Base-by-base conservation (phyloP, 2,797 vertebrate genomes). In the Cyclura pinguis region DNA sequence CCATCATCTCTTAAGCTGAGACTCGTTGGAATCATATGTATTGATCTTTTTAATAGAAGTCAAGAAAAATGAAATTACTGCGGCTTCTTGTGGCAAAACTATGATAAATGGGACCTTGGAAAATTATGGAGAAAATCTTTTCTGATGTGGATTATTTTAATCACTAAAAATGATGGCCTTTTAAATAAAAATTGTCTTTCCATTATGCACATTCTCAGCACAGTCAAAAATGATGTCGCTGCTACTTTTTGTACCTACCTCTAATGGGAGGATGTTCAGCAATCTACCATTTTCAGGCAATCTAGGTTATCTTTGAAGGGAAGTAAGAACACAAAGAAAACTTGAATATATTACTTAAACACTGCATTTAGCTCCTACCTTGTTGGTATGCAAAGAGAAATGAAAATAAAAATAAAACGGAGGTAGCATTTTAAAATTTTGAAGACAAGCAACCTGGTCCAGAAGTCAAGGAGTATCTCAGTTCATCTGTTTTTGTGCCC, bases 21-120 rank as follows among this genome's bases (percentile, higher is more conserved):
- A 98, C 97, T 98, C 97, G 97, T 97, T 98, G 98, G 98, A 98
- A 98, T 98, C 98, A 97, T 97, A 97, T 93, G 96, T 98, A 98
- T 98, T 97, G 98, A 98, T 98, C 98, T 97, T 97, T 97, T 98
- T 98, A 98, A 98, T 98, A 98, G 98, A 98, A 98, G 97, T 97
- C 98, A 98, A 97, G 97, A 97, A 97, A 98, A 98, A 98, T 98
- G 97, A 98, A 98, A 98, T 98, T 98, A 98, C 97, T 32, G 87
- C 93, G 96, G 95, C 97, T 97, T 97, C 97, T 97, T 98, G 96
- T 88, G 91, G 97, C 96, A 96, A 97, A 97, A 97, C 95, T 96
- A 97, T 97, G 97, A 98, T 97, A 98, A 98, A 98, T 98, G 97
- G 96, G 95, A 97, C 97, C 96, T 96, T 97, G 93, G 97, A 97